These are phyloP conservation scores for Setipinna tenuifilis DNA, from an alignment of 2,797 vertebrate genomes.

Conservation along the genomic window DNA sequence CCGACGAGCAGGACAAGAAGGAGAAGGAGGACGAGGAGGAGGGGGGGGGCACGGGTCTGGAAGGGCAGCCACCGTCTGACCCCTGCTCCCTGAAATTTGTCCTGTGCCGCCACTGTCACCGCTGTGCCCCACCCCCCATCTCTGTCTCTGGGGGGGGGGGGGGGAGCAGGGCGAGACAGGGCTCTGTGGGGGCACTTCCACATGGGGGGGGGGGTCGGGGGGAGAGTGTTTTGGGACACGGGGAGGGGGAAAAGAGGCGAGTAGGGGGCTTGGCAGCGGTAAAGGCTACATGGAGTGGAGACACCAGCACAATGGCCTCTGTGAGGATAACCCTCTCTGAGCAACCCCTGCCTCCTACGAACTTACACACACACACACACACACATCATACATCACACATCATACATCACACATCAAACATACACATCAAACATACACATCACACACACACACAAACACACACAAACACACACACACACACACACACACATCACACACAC, in stretches of 20 bases:
- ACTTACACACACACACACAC: slow-evolving; percentile 31
- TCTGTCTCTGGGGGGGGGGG: background rate
- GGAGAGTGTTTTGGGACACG: slow-evolving; percentile 51
- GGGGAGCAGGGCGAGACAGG: too few species aligned
- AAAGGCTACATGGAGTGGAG: slow-evolving; percentile 28
- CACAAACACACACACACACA: slow-evolving; percentile 43
- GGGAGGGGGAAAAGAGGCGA: slow-evolving; percentile 15
- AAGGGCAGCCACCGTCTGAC: slow-evolving; percentile 67
- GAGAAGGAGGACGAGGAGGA: slow-evolving; percentile 41
- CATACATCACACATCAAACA: background rate
- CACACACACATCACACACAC: slow-evolving; percentile 35
- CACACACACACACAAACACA: slow-evolving; percentile 26
- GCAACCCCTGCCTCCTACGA: slow-evolving; percentile 25
- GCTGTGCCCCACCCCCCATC: background rate
- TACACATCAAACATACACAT: slow-evolving; percentile 28
- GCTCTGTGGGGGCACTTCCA: background rate
- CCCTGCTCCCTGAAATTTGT: slow-evolving; percentile 55
- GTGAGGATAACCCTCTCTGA: slow-evolving; percentile 40
- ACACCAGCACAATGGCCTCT: slow-evolving; percentile 49
- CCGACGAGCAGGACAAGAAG: slow-evolving; percentile 24
- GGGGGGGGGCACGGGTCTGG: slow-evolving; percentile 45
- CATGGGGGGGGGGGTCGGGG: slow-evolving; percentile 57
- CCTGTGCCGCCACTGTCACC: slow-evolving; percentile 31
- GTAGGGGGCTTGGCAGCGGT: background rate
- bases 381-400: too few species aligned